Percentiles rank a stretch among this genome's conserved stretches.
Conservation (phyloP, 2,888 invertebrate species). For the Empis livida region DNA sequence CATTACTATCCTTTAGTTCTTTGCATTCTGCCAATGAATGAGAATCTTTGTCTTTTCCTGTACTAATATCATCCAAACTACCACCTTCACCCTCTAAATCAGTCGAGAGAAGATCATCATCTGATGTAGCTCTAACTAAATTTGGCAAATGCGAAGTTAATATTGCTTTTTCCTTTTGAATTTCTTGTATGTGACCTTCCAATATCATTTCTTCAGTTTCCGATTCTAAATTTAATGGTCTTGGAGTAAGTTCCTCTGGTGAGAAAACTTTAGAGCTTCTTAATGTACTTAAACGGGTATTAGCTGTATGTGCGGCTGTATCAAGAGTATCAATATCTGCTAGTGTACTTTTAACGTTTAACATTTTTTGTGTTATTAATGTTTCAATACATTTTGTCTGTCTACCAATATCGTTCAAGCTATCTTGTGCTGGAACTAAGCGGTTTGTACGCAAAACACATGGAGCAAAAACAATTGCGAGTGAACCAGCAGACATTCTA, state of each 20-base stretch:
- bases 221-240: constrained; percentile 30
- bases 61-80: constrained; percentile 46
- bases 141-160: constrained; percentile 68
- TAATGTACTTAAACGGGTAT: constrained; percentile 62
- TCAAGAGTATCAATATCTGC: constrained; percentile 86
- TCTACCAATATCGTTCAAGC: constrained; percentile 76
- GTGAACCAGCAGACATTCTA: constrained; percentile 80
- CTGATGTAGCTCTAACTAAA: constrained; percentile 69
- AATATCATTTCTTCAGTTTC: constrained; percentile 63
- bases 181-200: constrained; percentile 66
- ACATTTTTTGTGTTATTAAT: constrained; percentile 75
- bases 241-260: constrained; percentile 27
- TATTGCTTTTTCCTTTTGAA: constrained; percentile 68
- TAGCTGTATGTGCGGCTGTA: constrained; percentile 73
- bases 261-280: constrained; percentile 59
- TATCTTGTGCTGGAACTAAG: constrained; percentile 79
- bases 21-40: constrained; percentile 16
- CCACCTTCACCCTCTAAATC: constrained; percentile 63
- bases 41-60: constrained; percentile 17
- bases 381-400: constrained; percentile 86
- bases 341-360: constrained; percentile 69
- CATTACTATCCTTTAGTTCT: constrained; percentile 17
- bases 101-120: constrained; percentile 73
- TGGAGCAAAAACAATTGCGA: constrained; percentile 91
- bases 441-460: constrained; percentile 84